phyloP scores from a whole-genome alignment of 2,888 invertebrate species.

The Trachelus tabidus region DNA sequence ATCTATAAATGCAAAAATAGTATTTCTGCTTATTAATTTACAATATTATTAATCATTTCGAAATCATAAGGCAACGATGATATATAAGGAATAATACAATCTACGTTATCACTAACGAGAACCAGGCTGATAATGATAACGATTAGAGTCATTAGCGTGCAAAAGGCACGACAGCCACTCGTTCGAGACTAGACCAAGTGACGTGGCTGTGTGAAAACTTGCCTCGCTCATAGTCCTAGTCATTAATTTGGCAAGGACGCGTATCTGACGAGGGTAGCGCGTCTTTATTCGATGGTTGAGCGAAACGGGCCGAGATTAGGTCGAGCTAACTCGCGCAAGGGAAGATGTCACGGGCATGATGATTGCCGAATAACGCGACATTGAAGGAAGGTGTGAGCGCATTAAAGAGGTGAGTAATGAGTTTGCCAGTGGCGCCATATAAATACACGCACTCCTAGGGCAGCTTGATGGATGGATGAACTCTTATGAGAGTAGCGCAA shows the following conservation, averaged over 20 bases:
- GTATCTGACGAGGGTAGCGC: constrained; percentile 5
- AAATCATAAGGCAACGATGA: neutral
- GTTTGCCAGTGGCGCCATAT: neutral
- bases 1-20: neutral
- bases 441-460: neutral
- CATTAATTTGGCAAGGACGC: constrained; percentile 7
- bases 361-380: constrained; percentile 17
- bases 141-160: neutral
- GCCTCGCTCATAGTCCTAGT: neutral
- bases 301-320: neutral
- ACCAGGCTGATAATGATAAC: neutral
- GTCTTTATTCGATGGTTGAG: neutral
- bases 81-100: neutral
- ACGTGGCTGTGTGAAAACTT: neutral
- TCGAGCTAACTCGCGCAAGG: neutral
- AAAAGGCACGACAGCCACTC: neutral
- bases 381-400: neutral
- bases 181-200: neutral
- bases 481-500: neutral
- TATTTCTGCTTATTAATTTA: neutral
- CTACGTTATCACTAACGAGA: neutral
- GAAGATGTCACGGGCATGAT: constrained; percentile 11
- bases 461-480: constrained; percentile 4
- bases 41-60: neutral
- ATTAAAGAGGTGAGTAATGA: constrained; percentile 7